Evolutionary conservation across 1,140 invertebrate genomes (phyloP).

Genomic region (Vanessa tameamea): DNA sequence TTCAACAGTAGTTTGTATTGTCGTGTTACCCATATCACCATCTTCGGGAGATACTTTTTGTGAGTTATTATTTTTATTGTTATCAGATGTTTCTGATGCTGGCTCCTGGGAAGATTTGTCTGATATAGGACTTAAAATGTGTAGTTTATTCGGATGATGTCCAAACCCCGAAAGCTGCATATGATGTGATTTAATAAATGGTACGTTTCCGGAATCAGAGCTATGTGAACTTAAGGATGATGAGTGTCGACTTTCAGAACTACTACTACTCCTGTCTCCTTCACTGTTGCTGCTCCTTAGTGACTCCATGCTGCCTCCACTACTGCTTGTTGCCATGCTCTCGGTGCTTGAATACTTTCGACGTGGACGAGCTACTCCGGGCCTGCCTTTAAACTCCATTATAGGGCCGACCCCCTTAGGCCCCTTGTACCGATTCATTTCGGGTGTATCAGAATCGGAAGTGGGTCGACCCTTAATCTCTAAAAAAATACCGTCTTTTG

Average conservation of each 20-base stretch:
- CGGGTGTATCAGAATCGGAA: constrained; percentile 81
- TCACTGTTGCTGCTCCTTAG: constrained; percentile 90
- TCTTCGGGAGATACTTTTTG: constrained; percentile 86
- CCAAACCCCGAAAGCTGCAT: constrained; percentile 84
- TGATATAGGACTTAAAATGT: constrained; percentile 93
- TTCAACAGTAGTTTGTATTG: constrained; percentile 70
- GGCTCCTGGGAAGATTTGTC: constrained; percentile 95
- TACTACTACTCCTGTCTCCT: constrained; percentile 89
- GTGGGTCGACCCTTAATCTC: constrained; percentile 86
- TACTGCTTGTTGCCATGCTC: constrained; percentile 91
- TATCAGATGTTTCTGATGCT: constrained; percentile 88
- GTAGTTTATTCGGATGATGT: constrained; percentile 86
- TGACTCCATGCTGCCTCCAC: constrained; percentile 91
- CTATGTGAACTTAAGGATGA: constrained; percentile 90
- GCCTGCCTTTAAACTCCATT: constrained; percentile 86
- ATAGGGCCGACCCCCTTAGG: constrained; percentile 83
- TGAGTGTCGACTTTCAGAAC: constrained; percentile 89
- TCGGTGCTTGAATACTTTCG: constrained; percentile 91
- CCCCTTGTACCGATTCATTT: constrained; percentile 78
- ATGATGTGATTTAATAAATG: constrained; percentile 82
- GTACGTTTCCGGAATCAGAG: constrained; percentile 87
- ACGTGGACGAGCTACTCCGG: constrained; percentile 79
- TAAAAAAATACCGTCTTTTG: constrained; percentile 84
- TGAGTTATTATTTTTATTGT: constrained; percentile 89
- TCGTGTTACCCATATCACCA: constrained; percentile 76